Percentiles rank a stretch among this genome's conserved stretches.
Conservation (phyloP, 2,797 vertebrate genomes). For the Amazona finschi region DNA sequence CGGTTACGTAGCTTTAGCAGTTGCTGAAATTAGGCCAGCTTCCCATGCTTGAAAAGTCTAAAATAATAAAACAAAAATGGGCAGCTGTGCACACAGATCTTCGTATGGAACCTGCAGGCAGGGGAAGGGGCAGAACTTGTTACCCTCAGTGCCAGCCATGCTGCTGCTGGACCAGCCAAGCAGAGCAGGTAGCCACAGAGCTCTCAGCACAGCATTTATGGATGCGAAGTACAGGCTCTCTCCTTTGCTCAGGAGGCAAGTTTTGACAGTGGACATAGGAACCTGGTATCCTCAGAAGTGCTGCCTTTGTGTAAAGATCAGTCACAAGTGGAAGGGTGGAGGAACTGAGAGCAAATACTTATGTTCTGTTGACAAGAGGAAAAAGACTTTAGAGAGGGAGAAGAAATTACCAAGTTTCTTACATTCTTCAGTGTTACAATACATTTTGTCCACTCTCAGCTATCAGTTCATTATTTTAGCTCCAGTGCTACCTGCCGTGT, state of each 20-base stretch:
- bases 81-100: not conserved
- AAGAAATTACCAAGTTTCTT: not conserved
- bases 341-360: not conserved
- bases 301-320: not conserved
- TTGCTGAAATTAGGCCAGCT: constrained; percentile 29
- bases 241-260: not conserved
- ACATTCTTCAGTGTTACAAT: not conserved
- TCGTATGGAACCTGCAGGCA: rapidly evolving
- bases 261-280: not conserved
- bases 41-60: not conserved
- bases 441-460: not conserved
- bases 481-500: constrained; percentile 17
- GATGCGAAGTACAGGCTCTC: rapidly evolving
- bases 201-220: not conserved
- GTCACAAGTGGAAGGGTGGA: not conserved
- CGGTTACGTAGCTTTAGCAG: not conserved
- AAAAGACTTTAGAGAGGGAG: not conserved
- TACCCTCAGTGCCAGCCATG: not conserved
- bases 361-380: not conserved
- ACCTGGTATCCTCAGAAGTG: not conserved
- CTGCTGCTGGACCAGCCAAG: not conserved
- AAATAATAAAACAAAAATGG: not conserved
- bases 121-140: not conserved
- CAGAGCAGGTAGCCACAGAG: not conserved
- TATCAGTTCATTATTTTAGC: constrained; percentile 36